A percentile compares a stretch with the other conserved stretches of the same genome.
These are phyloP conservation scores for Drosophila pallidifrons DNA, from an alignment of 1,140 invertebrate species.

Conservation along the genomic window DNA sequence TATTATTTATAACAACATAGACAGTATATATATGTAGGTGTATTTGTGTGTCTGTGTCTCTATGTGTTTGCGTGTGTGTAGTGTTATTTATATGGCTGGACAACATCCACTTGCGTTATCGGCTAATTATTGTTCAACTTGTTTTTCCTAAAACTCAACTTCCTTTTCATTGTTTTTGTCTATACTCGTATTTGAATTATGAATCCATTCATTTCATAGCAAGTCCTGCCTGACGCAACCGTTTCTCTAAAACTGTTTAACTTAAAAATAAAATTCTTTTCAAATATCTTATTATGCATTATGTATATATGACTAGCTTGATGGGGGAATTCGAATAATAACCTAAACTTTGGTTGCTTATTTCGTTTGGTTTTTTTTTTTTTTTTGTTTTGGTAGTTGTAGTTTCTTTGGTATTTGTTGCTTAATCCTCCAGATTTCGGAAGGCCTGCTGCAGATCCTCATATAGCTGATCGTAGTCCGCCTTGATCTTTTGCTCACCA, in stretches of 20 bases:
- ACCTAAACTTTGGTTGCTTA: conserved; percentile 67
- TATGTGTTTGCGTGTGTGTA: conserved; percentile 19
- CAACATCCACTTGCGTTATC: conserved; percentile 63
- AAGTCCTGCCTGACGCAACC: conserved; percentile 49
- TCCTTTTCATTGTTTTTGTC: conserved; percentile 38
- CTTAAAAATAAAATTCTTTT: conserved; percentile 78
- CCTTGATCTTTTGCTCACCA: conserved; percentile 98
- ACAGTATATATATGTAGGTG: conserved; percentile 54
- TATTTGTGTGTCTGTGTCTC: conserved; percentile 20
- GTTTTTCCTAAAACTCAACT: conserved; percentile 32
- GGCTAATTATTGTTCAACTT: conserved; percentile 83
- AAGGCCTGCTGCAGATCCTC: conserved; percentile 98
- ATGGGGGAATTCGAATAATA: conserved; percentile 78
- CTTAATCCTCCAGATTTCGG: conserved; percentile 99
- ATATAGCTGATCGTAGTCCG: conserved; percentile 97
- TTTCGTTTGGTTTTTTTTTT: conserved; percentile 59
- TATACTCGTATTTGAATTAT: conserved; percentile 21
- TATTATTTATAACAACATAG: conserved; percentile 75
- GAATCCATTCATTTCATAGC: not conserved
- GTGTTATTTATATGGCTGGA: conserved; percentile 67
- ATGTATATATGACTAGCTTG: conserved; percentile 82
- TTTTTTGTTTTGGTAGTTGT: conserved; percentile 28
- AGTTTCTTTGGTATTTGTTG: conserved; percentile 31
- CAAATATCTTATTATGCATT: conserved; percentile 82
- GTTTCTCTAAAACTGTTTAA: conserved; percentile 75